Evolutionary conservation across 2,113 vertebrate genomes (phyloP), one percentile per base, ranked within the genome.

Genomic region (Eurypyga helias): DNA sequence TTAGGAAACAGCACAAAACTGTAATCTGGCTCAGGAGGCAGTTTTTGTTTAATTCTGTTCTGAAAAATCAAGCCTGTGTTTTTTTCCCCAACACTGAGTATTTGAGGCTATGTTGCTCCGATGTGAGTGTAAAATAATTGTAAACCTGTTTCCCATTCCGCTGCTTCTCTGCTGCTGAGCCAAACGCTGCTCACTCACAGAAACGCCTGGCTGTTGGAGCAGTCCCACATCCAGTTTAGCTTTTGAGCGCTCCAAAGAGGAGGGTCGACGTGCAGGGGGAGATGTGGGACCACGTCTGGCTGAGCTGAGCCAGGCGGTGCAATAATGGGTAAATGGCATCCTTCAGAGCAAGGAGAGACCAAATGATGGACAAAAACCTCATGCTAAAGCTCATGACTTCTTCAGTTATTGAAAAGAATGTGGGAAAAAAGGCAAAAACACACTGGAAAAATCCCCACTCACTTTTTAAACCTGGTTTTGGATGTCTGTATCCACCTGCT

Each of bases 271-370:
- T 25, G 23, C 8, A 5, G n/a, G 51, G 25, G 29, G 29, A 33
- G 34, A 13, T 0, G 5, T 28, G 70, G 49, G 60, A 41, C 25
- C 38, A 4, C 0, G 1, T 0, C 54, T 11, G 66, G 23, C 28
- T 57, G 34, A 43, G 45, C 25, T 26, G 70, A 41, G 38, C 18
- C 23, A 7, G 19, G 10, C 2, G 1, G 4, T 7, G 45, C 17
- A 26, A 1, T 4, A 8, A 23, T 0, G 3, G 58, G 34, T 21
- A 52, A 83, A 73, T 16, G 10, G 0, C 12, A 0, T 20, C 62
- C 46, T 11, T 33, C 78, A 28, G 49, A 60, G 65, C 45, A 34
- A 60, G 65, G 14, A 17, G 24, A 72, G 28, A 28, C 13, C 9
- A 65, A 38, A 11, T n/a, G 17, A 10, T 2, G 7, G 45, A 24